These are phyloP conservation scores for Scaptodrosophila latifasciaeformis DNA, from an alignment of 2,888 invertebrate species.

Conservation along the genomic window DNA sequence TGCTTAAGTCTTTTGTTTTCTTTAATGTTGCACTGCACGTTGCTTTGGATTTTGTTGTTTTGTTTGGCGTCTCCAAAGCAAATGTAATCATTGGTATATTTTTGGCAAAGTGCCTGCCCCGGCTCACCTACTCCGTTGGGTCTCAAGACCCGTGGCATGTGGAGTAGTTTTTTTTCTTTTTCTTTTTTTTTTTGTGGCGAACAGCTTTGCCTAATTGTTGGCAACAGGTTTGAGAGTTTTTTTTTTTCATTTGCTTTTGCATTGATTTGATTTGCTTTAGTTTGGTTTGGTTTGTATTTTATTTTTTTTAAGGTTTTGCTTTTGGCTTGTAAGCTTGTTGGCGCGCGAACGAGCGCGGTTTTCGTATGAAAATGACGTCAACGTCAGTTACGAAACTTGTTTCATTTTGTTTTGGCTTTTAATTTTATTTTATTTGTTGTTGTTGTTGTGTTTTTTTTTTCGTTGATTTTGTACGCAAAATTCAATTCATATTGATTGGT, in stretches of 20 bases:
- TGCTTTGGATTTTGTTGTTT: conserved; percentile 20
- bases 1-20: conserved; percentile 65
- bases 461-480: conserved; percentile 49
- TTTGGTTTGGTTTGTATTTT: conserved; percentile 27
- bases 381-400: conserved; percentile 70
- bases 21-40: conserved; percentile 12
- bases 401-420: conserved; percentile 48
- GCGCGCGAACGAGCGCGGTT: conserved; percentile 21
- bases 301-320: conserved; percentile 8
- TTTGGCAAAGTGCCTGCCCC: conserved; percentile 56
- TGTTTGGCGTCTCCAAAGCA: conserved; percentile 27
- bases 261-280: conserved; percentile 12
- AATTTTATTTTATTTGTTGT: conserved; percentile 25
- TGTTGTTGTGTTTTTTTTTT: conserved; percentile 19
- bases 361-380: conserved; percentile 72
- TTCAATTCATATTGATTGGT: conserved; percentile 62
- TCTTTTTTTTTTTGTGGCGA: conserved; percentile 23
- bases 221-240: conserved; percentile 58
- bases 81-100: conserved; percentile 66
- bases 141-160: conserved; percentile 35
- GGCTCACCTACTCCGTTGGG: conserved; percentile 9
- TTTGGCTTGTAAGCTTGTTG: conserved; percentile 21
- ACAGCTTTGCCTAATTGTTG: conserved; percentile 62
- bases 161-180: conserved; percentile 52
- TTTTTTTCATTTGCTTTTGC: conserved; percentile 27